Conservation (phyloP, 2,113 vertebrate species). For the Sorex fumeus region DNA sequence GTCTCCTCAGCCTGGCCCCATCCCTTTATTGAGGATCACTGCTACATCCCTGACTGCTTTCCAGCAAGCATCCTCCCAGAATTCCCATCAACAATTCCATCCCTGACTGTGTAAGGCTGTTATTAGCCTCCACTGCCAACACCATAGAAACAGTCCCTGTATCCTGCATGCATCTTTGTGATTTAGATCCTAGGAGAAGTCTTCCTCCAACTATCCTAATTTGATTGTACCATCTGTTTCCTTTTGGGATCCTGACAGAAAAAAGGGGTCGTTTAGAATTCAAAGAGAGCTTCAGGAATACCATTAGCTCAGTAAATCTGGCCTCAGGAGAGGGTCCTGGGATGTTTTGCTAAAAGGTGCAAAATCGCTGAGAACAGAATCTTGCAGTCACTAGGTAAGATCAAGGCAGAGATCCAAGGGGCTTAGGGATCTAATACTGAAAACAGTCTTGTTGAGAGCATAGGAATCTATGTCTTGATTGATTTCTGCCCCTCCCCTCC, state of each 20-base stretch:
- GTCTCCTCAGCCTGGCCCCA: background rate
- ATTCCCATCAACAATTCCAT: too few species aligned
- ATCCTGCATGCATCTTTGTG: background rate
- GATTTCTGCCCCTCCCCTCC: background rate
- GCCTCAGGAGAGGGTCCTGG: background rate
- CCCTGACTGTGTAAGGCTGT: background rate
- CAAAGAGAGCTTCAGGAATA: background rate
- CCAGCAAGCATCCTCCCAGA: too few species aligned
- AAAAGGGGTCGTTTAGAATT: constrained; percentile 9
- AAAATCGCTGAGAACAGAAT: background rate
- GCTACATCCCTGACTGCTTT: too few species aligned
- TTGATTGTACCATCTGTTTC: too few species aligned
- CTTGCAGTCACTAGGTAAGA: background rate
- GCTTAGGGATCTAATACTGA: background rate
- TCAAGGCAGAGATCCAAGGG: background rate
- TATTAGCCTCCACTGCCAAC: background rate
- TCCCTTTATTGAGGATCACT: too few species aligned
- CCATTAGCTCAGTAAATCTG: background rate
- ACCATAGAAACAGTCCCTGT: too few species aligned
- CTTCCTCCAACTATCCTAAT: background rate
- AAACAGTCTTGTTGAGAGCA: background rate
- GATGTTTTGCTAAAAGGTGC: background rate
- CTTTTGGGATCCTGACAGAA: too few species aligned
- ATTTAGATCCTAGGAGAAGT: background rate
- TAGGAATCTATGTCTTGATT: background rate